Evolutionary conservation across 2,888 invertebrate species (phyloP).

Genomic region (Gastracanthus pulcherrimus): DNA sequence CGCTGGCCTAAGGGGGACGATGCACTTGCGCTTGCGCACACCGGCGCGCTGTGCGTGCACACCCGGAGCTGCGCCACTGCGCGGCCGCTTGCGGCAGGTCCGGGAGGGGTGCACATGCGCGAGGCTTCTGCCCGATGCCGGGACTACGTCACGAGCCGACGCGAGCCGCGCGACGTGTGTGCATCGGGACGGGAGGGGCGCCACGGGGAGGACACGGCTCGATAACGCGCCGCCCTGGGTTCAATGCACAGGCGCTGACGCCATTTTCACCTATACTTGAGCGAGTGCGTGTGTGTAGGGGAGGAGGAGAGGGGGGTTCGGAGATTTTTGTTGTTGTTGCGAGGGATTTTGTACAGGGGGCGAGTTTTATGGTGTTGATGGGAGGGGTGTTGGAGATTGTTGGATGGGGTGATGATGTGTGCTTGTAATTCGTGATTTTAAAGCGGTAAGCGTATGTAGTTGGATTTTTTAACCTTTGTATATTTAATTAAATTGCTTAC

Average conservation of each 20-base stretch:
- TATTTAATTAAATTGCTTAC: too few relatives aligned
- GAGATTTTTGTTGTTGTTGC: neutral
- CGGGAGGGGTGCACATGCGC: slow-evolving; percentile 62
- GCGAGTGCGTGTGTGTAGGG: neutral
- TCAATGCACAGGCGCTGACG: slow-evolving; percentile 71
- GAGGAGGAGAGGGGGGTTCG: neutral
- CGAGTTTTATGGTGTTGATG: too few relatives aligned
- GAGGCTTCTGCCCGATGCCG: too few relatives aligned
- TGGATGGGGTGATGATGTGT: too few relatives aligned
- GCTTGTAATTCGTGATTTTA: too few relatives aligned
- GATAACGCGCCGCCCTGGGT: slow-evolving; percentile 69
- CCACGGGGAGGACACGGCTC: slow-evolving; percentile 63
- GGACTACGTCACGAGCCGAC: slow-evolving; percentile 24
- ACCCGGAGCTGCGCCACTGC: slow-evolving; percentile 64
- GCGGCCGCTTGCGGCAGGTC: slow-evolving; percentile 74
- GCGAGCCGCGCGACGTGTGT: slow-evolving; percentile 14
- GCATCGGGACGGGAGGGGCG: neutral
- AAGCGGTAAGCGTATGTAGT: too few relatives aligned
- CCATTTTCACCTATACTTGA: slow-evolving; percentile 59
- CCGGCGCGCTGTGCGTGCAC: slow-evolving; percentile 62
- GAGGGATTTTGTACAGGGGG: neutral
- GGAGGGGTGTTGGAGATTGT: too few relatives aligned
- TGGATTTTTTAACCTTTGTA: too few relatives aligned
- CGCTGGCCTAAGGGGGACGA: neutral
- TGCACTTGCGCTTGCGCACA: neutral